phyloP scores from a whole-genome alignment of 2,113 vertebrate genomes.

The Anhinga rufa region DNA sequence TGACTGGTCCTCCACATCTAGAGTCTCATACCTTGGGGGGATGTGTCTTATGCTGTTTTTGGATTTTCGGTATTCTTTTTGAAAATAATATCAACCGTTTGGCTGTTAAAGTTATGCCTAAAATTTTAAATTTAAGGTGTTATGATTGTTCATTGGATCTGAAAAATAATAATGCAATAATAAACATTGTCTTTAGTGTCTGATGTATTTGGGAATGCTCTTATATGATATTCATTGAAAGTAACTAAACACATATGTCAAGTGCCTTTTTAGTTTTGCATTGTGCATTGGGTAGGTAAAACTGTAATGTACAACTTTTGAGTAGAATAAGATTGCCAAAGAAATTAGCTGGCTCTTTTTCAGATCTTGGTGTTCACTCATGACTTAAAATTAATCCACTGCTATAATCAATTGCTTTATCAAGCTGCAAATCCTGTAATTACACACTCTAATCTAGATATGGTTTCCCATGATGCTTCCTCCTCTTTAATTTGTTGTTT shows the following conservation, averaged over 20 bases:
- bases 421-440: slow-evolving; percentile 21
- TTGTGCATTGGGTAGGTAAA: background rate
- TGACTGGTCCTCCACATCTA: too few species aligned
- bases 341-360: background rate
- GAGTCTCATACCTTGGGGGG: too few species aligned
- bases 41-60: background rate
- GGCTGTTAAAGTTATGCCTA: background rate
- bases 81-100: background rate
- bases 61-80: background rate
- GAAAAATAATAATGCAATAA: background rate
- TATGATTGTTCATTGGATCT: background rate
- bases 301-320: background rate
- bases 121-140: background rate
- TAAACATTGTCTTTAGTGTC: background rate
- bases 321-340: background rate
- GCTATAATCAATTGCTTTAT: slow-evolving; percentile 10
- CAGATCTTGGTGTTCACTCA: background rate
- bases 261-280: background rate
- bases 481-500: background rate
- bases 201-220: background rate
- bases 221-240: background rate
- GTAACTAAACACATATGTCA: background rate
- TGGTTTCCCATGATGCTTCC: background rate
- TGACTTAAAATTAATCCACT: slow-evolving; percentile 9
- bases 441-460: background rate